Percentiles rank a stretch among this genome's conserved stretches.
Conservation (phyloP, 2,113 vertebrate genomes). For the Erythrocercus mccallii region DNA sequence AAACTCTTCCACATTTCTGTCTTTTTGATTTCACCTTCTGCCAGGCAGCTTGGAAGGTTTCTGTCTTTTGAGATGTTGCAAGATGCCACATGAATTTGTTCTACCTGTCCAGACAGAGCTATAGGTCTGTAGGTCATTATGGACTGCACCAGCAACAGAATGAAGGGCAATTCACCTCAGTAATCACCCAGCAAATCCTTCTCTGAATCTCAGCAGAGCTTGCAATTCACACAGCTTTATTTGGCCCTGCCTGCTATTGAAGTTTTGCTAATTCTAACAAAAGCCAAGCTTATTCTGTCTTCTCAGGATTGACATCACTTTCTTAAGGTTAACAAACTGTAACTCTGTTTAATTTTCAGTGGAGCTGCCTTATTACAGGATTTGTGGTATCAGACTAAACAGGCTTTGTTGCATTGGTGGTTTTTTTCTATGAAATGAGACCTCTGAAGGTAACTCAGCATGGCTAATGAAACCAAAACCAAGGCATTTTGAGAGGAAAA, state of each 20-base stretch:
- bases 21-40: background rate
- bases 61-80: background rate
- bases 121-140: rapidly evolving
- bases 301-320: background rate
- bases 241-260: background rate
- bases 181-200: background rate
- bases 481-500: background rate
- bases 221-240: background rate
- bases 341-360: background rate
- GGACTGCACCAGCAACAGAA: background rate
- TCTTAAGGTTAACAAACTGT: background rate
- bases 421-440: background rate
- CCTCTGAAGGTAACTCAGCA: background rate
- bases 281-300: background rate
- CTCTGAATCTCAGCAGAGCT: background rate
- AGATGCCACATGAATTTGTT: background rate
- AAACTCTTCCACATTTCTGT: background rate
- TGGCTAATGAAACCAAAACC: background rate
- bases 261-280: background rate
- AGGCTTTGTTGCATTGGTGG: background rate
- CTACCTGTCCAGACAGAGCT: background rate
- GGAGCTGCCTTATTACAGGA: background rate
- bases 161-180: background rate
- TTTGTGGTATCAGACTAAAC: background rate
- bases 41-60: background rate